Evolutionary conservation across 92 coral and sea anemone species (phyloP), one percentile per base, ranked within the genome.

Genomic region (Bergia puertoricense): DNA sequence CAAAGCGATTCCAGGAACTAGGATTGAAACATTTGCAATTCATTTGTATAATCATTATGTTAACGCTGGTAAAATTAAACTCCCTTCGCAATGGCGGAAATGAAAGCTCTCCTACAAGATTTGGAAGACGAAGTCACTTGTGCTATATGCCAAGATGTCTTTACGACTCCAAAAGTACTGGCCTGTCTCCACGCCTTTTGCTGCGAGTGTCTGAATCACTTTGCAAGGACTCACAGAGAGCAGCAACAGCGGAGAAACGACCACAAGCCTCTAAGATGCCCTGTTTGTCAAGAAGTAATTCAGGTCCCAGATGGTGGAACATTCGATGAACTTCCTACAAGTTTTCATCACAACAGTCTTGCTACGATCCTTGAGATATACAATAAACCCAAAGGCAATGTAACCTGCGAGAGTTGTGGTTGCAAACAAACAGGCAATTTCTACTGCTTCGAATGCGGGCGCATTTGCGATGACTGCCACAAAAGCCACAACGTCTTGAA

Each of bases 281-380:
- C 78, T 74, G 44, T 42, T 74, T 74, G 78, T 74, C 78, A 74
- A 74, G 78, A 36, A 39, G n/a, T 18, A 40, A 74, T 39, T 74
- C 78, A 5, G 2, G 44, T 74, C 6, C 78, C 78, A 18, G 78
- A 74, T 2, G 6, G 46, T 14, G 46, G 78, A 39, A 13, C 78
- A 74, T 74, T 74, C 11, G 78, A 74, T 74, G 78, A 37, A 0
- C 46, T 74, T 39, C 78, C 78, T 6, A 74, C 78, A 3, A 74
- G 78, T 38, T 74, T 74, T 10, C 78, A 74, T 8, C 78, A 74
- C 6, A 74, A 74, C 78, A 74, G 78, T 18, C 78, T 74, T 74
- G 78, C 78, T 39, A 46, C 78, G 11, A 74, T 74, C 44, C 46
- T 74, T 0, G 46, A 74, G 46, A 74, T 74, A 2, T 74, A 74